Percentiles rank a stretch among this genome's conserved stretches.
Evolutionary conservation across 2,888 invertebrate genomes (phyloP).

Genomic region (Desoria tigrina): DNA sequence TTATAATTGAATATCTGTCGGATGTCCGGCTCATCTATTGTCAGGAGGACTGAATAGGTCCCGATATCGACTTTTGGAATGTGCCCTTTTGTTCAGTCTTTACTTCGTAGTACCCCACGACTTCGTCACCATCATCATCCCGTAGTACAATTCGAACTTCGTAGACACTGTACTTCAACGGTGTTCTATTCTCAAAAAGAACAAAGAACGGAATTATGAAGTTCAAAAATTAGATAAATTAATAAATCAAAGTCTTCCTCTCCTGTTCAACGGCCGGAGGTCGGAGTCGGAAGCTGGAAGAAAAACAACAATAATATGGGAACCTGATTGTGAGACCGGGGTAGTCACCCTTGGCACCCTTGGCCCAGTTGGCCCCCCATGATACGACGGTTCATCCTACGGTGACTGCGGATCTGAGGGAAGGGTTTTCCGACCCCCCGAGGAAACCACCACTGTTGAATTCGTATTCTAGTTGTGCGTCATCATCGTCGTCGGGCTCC

Average conservation of each 20-base stretch:
- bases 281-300: slow-evolving; percentile 44
- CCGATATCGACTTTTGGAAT: too few species aligned
- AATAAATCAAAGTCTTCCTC: too few species aligned
- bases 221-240: slow-evolving; percentile 51
- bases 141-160: too few species aligned
- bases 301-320: slow-evolving; percentile 37
- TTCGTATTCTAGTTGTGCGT: slow-evolving; percentile 25
- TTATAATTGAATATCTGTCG: too few species aligned
- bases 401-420: slow-evolving; percentile 2
- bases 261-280: slow-evolving; percentile 44
- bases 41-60: too few species aligned
- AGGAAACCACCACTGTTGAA: slow-evolving; percentile 31
- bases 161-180: too few species aligned
- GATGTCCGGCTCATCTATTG: too few species aligned
- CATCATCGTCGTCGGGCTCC: slow-evolving; percentile 2
- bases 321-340: slow-evolving; percentile 25
- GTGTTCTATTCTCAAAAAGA: too few species aligned
- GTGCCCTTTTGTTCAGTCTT: too few species aligned
- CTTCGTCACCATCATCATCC: too few species aligned
- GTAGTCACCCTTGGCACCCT: slow-evolving; percentile 16
- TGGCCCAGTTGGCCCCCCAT: slow-evolving; percentile 1
- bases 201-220: slow-evolving; percentile 31
- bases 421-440: slow-evolving; percentile 13
- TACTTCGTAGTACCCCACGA: too few species aligned
- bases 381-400: slow-evolving; percentile 24